A percentile compares a stretch with the other conserved stretches of the same genome.
Evolutionary conservation across 2,113 vertebrate species (phyloP).

Genomic region (Myocastor coypus): DNA sequence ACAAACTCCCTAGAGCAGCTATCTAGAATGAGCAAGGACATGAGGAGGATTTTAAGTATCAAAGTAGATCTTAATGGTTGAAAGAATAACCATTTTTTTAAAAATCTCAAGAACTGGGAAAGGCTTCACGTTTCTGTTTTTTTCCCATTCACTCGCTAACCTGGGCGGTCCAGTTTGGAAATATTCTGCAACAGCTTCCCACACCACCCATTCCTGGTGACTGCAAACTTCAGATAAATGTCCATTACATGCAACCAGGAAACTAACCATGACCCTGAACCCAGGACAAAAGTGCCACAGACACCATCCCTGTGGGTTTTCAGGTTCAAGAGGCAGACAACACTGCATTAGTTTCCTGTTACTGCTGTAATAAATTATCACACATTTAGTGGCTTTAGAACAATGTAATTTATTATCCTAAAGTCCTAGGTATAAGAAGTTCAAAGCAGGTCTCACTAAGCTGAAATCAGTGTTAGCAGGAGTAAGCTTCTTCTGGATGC

Average conservation of each 20-base stretch:
- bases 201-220: neutral
- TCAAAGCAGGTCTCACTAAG: neutral
- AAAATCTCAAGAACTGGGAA: neutral
- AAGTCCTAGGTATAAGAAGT: constrained; percentile 11
- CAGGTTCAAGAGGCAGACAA: neutral
- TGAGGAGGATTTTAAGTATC: too few species aligned
- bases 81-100: neutral
- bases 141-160: neutral
- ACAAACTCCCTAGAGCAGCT: neutral
- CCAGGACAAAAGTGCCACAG: neutral
- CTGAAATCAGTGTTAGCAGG: neutral
- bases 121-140: neutral
- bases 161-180: neutral
- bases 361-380: neutral
- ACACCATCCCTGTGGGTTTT: neutral
- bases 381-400: neutral
- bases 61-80: too few species aligned
- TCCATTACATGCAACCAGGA: neutral
- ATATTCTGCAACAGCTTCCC: neutral
- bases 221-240: neutral
- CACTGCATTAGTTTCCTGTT: neutral
- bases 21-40: too few species aligned
- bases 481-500: neutral
- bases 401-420: neutral
- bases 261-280: neutral